Evolutionary conservation across 2,797 vertebrate species (phyloP).

Genomic region (Macropodus opercularis): DNA sequence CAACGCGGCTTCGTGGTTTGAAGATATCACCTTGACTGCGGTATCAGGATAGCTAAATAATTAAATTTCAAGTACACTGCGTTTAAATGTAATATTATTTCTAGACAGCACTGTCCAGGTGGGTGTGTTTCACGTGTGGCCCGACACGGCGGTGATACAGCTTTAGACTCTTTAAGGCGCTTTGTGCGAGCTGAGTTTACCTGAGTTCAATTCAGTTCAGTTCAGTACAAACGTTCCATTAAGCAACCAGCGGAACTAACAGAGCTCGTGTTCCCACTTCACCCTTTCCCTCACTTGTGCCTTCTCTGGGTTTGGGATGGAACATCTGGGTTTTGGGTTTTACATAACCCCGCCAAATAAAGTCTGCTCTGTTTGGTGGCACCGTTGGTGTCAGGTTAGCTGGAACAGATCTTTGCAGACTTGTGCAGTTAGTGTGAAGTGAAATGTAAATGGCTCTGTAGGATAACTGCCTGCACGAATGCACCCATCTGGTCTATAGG

Average conservation of each 20-base stretch:
- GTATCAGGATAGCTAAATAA: neutral
- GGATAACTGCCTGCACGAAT: constrained; percentile 7
- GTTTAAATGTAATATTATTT: no score
- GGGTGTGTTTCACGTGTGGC: no score
- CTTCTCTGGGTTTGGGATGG: constrained; percentile 5
- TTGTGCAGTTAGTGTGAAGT: constrained; percentile 32
- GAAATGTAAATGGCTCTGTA: constrained; percentile 13
- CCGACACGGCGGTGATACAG: no score
- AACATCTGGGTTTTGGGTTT: constrained; percentile 24
- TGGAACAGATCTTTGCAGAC: constrained; percentile 31
- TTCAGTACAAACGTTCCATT: neutral
- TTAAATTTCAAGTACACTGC: neutral
- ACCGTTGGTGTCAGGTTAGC: constrained; percentile 40
- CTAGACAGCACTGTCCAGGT: no score
- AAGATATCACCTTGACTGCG: no score
- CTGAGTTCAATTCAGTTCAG: constrained; percentile 15
- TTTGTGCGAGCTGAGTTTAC: no score
- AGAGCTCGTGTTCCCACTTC: neutral
- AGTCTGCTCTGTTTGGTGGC: constrained; percentile 39
- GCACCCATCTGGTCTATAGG: constrained; percentile 39
- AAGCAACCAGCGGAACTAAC: constrained; percentile 6
- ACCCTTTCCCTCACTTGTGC: constrained; percentile 4
- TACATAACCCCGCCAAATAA: constrained; percentile 23
- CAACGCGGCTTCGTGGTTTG: no score
- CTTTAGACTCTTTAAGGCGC: no score